Base-by-base conservation (phyloP, 2,888 invertebrate species). In the Anoncus sp. region DNA sequence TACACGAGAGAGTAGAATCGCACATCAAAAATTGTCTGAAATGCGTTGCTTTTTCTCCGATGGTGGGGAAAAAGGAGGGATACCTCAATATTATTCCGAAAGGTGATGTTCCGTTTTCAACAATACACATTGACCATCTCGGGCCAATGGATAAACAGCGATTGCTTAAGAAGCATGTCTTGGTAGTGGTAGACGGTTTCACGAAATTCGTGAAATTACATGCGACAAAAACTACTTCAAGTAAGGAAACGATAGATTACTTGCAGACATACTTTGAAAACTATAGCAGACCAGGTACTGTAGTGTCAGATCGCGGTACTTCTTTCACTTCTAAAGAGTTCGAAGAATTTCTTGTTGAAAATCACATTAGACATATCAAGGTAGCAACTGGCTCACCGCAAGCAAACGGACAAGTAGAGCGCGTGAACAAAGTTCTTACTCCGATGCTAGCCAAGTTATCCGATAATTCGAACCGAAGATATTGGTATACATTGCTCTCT, bases 141-240 rank as follows among this genome's bases (percentile, higher is more conserved):
- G 77, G 72, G 10, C 77, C 72, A 66, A 85, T 90, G 7, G 75
- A 83, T 6, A 77, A 77, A 7, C 20, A 79, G 14, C 83, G 83
- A 55, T 67, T 84, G 9, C 82, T 87, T 20, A 87, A 88, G 69
- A 77, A 81, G 72, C 78, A 85, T 59, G 79, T 88, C 1, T 75
- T 88, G 9, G 80, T 82, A 31, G n/a, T 87, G 1, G 72, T 87
- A 16, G 86, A 88, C 59, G 80, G 70, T 3, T 87, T 86, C 60
- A 82, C 85, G 0, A 88, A 87, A 77, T 87, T 81, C 53, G 66
- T 81, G 6, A 82, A 80, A 24, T 51, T 87, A 12, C 84, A 83
- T 49, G 55, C 86, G 0, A 80, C 77, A 7, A 81, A 77, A 40
- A 75, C 77, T 2, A 85, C 85, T 0, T 35, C 70, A 0, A 53